A percentile compares a stretch with the other conserved stretches of the same genome.
Conservation (phyloP, 2,888 invertebrate genomes). For the Troglohyphantes excavatus region DNA sequence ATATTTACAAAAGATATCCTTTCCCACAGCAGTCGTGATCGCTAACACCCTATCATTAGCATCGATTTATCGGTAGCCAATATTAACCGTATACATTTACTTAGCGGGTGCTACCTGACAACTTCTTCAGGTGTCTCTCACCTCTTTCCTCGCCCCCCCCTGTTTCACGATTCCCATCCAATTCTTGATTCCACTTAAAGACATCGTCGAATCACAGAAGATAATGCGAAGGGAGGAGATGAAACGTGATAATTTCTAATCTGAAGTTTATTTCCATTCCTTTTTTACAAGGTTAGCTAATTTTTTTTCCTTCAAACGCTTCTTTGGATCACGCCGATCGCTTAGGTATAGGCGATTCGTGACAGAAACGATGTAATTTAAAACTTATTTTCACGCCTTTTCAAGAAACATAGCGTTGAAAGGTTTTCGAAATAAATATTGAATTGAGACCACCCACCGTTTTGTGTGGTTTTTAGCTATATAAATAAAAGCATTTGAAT, state of each 20-base stretch:
- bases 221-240: neutral
- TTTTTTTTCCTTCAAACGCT: neutral
- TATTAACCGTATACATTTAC: constrained; percentile 58
- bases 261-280: neutral
- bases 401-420: neutral
- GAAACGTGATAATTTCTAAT: constrained; percentile 5
- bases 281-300: neutral
- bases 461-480: neutral
- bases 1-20: constrained; percentile 33
- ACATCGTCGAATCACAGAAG: constrained; percentile 3
- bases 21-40: constrained; percentile 52
- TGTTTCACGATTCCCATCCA: constrained; percentile 6
- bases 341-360: neutral
- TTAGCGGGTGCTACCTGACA: constrained; percentile 37
- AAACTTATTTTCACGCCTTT: neutral
- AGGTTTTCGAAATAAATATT: neutral
- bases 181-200: constrained; percentile 3
- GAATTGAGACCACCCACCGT: neutral
- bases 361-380: neutral
- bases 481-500: too few species aligned
- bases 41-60: constrained; percentile 67
- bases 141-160: neutral
- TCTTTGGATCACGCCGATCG: neutral
- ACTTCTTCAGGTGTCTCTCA: constrained; percentile 1
- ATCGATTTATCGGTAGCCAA: constrained; percentile 60